Percentiles rank a stretch among this genome's conserved stretches.
phyloP scores from a whole-genome alignment of 1,140 invertebrate genomes.

The Drosophila punjabiensis region DNA sequence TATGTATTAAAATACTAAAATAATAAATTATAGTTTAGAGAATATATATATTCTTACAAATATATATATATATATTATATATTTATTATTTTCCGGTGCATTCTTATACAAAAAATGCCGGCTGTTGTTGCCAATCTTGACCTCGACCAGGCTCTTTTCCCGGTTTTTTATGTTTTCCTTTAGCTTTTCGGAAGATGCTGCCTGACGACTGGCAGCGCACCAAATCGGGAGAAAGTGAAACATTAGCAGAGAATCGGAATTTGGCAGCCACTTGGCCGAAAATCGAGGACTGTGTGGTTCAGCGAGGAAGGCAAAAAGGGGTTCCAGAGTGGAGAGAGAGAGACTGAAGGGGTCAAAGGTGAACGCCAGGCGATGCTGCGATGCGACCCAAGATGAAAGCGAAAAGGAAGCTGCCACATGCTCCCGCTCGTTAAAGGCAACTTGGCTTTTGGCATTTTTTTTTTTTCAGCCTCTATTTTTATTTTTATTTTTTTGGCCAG shows the following conservation, averaged over 20 bases:
- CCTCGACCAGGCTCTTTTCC: constrained; percentile 64
- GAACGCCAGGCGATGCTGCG: constrained; percentile 37
- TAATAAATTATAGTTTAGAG: neutral
- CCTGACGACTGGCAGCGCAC: constrained; percentile 66
- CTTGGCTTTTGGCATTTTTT: constrained; percentile 5
- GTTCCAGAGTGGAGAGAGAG: neutral
- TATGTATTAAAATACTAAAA: neutral
- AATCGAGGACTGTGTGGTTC: constrained; percentile 8
- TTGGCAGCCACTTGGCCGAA: constrained; percentile 31
- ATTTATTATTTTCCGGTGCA: neutral
- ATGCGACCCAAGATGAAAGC: constrained; percentile 39
- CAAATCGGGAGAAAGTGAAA: constrained; percentile 79
- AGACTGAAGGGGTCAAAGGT: constrained; percentile 42
- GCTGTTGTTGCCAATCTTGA: constrained; percentile 73
- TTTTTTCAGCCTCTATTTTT: constrained; percentile 3
- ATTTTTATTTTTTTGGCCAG: constrained; percentile 27
- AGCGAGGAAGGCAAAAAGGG: neutral
- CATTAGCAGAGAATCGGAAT: constrained; percentile 48
- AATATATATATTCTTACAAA: too few relatives aligned
- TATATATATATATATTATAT: too few relatives aligned
- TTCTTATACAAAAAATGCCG: constrained; percentile 25
- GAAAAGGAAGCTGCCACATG: constrained; percentile 52
- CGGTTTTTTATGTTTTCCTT: neutral
- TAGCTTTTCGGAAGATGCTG: constrained; percentile 42
- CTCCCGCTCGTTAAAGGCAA: constrained; percentile 39